Conservation (phyloP, 1,140 invertebrate species). For the Chrysopa pallens region DNA sequence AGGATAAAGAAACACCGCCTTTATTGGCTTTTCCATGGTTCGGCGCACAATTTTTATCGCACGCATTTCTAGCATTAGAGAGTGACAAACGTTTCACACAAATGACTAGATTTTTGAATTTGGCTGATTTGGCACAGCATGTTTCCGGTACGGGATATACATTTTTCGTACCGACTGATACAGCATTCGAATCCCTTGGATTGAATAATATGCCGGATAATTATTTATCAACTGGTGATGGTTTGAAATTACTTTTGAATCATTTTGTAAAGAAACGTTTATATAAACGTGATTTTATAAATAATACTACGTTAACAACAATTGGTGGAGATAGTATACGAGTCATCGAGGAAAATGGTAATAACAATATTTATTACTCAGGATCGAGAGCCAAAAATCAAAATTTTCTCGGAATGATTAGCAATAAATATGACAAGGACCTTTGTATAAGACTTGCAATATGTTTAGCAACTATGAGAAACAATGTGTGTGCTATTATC, state of each 20-base stretch:
- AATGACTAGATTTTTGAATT: conserved; percentile 35
- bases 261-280: conserved; percentile 39
- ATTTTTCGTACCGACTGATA: conserved; percentile 39
- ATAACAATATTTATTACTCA: too few species aligned
- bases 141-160: conserved; percentile 38
- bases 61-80: conserved; percentile 37
- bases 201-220: conserved; percentile 34
- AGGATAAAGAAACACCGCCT: conserved; percentile 42
- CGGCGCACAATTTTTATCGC: conserved; percentile 38
- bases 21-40: conserved; percentile 41
- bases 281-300: conserved; percentile 34
- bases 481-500: too few species aligned
- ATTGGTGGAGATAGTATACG: conserved; percentile 27
- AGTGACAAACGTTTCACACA: conserved; percentile 31
- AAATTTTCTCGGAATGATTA: too few species aligned
- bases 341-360: too few species aligned
- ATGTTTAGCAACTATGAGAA: too few species aligned
- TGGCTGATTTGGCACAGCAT: conserved; percentile 34
- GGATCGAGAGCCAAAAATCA: too few species aligned
- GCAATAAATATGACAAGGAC: too few species aligned
- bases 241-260: conserved; percentile 34
- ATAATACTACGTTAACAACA: conserved; percentile 28
- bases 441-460: too few species aligned
- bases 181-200: conserved; percentile 33
- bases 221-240: conserved; percentile 30